Evolutionary conservation across 2,113 vertebrate genomes (phyloP), one percentile per base, ranked within the genome.

Genomic region (Aegotheles bennettii): DNA sequence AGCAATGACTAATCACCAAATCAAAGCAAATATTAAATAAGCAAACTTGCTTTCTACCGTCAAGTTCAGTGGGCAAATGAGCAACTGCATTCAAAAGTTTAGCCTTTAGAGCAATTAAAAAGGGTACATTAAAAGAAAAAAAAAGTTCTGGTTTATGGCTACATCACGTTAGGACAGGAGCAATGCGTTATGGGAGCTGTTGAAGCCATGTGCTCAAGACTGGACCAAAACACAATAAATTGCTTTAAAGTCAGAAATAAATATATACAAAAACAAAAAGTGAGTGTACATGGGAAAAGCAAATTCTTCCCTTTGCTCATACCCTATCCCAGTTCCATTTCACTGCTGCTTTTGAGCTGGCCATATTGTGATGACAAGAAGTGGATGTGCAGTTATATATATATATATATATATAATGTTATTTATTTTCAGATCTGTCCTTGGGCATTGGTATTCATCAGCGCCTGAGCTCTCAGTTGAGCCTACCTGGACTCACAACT

Each of bases 1-100:
- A 95, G 85, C 95, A 95, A 98, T 92, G 95, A 87, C 93, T 93
- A 97, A 97, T 97, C 95, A 94, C 91, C 74, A 61, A 97, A 97
- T 95, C 93, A 97, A 97, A 98, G 96, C 92, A 97, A 96, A 95
- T 92, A 94, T 81, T 67, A 90, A 93, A 85, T 90, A 97, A 92
- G 65, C 87, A 91, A 96, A 87, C 92, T 95, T 93, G 95, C 81
- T 96, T 97, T 94, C 95, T 94, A 87, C 93, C 91, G 71, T 88
- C 81, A 71, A 91, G 81, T 95, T 93, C 67, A 94, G 87, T 36
- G 4, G 90, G 94, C 87, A 96, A 97, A 97, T 91, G 93, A 96
- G 92, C 84, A 94, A 95, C 33, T 36, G 59, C 68, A 89, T 79
- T 87, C 87, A 82, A 54, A 88, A 93, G 69, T 97, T 96, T 81